phyloP scores from a whole-genome alignment of 2,113 vertebrate genomes.

The Syrmaticus mikado region DNA sequence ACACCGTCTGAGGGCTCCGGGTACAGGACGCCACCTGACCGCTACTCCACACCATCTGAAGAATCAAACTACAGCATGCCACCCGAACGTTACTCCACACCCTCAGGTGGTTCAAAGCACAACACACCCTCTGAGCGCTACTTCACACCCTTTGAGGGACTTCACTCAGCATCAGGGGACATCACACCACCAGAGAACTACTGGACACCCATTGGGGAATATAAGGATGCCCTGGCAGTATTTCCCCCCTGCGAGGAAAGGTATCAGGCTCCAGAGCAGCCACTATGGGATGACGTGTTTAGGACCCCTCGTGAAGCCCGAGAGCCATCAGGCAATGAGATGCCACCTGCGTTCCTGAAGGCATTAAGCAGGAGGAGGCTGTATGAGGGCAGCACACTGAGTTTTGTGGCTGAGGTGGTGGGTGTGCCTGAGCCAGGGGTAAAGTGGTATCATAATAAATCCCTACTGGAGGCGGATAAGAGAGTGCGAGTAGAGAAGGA shows the following conservation, averaged over 20 bases:
- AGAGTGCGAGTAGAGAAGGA: conserved; percentile 86
- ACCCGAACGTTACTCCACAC: conserved; percentile 64
- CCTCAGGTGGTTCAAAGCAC: background rate
- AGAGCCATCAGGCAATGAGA: conserved; percentile 85
- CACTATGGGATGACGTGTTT: conserved; percentile 77
- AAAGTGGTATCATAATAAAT: conserved; percentile 94
- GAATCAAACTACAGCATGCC: conserved; percentile 35
- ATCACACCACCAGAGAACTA: conserved; percentile 76
- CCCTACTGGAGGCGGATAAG: conserved; percentile 78
- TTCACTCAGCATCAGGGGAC: too few species aligned
- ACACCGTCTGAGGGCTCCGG: conserved; percentile 85
- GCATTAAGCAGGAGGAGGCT: conserved; percentile 86
- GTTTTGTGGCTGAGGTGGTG: conserved; percentile 88
- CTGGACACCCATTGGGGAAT: conserved; percentile 83
- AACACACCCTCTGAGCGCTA: too few species aligned
- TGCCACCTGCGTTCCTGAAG: conserved; percentile 93
- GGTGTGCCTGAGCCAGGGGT: conserved; percentile 90
- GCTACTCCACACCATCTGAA: conserved; percentile 75
- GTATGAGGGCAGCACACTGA: conserved; percentile 85
- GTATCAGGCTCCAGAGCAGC: conserved; percentile 71
- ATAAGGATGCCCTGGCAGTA: conserved; percentile 70
- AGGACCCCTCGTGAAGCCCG: conserved; percentile 83
- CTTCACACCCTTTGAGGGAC: too few species aligned
- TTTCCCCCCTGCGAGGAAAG: conserved; percentile 69
- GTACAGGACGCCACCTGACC: conserved; percentile 75